Base-by-base conservation (phyloP, 2,888 invertebrate species). In the Brenthis daphne region DNA sequence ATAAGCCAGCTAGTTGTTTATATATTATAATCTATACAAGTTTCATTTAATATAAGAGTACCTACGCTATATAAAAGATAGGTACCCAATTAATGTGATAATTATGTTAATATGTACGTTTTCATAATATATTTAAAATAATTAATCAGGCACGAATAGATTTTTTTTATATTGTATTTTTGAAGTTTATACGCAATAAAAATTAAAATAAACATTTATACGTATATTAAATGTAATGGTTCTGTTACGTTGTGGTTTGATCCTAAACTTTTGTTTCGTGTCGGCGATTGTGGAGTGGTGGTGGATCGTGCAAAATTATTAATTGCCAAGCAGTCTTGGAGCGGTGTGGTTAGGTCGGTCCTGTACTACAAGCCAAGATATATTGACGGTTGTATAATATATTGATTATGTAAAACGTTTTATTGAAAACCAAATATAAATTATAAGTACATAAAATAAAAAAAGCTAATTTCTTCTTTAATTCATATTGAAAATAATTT, bases 301-400 rank as follows among this genome's bases (percentile, higher is more conserved):
- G 82, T 80, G 85, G 85, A 86, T 87, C 87, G 85, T 87, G 85
- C 87, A 86, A 85, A 85, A 86, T 79, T 77, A 89, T 90, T 91
- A 90, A 88, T 89, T 86, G 86, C 83, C 83, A 77, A 75, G 80
- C 81, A 84, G 84, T 81, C 85, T 85, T 88, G 84, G 82, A 80
- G 77, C 80, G 51, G 75, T 64, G 74, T 65, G 75, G 73, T 63
- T 64, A 83, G 75, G 81, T 69, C 73, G 65, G 70, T 66, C 77
- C 83, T 85, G 85, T 72, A 75, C 72, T 75, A 63, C 51, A 75
- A 83, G 85, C 85, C 75, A 84, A 79, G 82, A 85, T 81, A 79
- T 83, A 78, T 77, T 56, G 68, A 47, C 74, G 72, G 74, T 75
- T 75, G 73, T 76, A 77, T 80, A 76, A 16, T n/a, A 53, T 11